These are phyloP conservation scores for Tangara arthus DNA, from an alignment of 2,797 vertebrate species.

Conservation along the genomic window DNA sequence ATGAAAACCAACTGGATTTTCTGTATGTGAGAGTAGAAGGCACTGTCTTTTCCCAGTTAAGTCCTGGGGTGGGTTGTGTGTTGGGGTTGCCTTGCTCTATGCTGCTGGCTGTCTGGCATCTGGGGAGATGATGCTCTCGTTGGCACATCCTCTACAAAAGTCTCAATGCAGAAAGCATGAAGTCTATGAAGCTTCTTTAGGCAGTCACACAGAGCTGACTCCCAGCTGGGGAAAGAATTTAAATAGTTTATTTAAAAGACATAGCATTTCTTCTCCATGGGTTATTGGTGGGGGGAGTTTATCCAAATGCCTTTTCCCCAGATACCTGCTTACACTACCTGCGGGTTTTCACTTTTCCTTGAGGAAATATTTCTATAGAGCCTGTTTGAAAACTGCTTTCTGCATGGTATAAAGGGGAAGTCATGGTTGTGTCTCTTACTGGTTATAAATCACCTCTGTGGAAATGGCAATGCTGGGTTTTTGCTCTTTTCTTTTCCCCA, in stretches of 20 bases:
- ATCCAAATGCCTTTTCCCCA: background rate
- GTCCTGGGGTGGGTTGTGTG: background rate
- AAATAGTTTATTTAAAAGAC: background rate
- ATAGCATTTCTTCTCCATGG: background rate
- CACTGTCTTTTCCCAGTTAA: background rate
- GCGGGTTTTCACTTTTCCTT: background rate
- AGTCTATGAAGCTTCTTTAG: background rate
- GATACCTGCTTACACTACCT: background rate
- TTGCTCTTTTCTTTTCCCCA: constrained; percentile 48
- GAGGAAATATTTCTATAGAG: background rate
- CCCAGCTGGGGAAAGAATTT: background rate
- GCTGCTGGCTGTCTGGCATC: background rate
- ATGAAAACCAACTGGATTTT: background rate
- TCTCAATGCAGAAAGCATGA: background rate
- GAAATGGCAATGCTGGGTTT: background rate
- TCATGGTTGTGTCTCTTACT: background rate
- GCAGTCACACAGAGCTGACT: background rate
- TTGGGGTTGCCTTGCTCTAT: background rate
- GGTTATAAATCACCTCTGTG: background rate
- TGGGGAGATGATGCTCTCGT: background rate
- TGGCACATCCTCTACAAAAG: background rate
- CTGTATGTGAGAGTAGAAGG: background rate
- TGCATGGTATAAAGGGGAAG: background rate
- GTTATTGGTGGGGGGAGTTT: accelerated
- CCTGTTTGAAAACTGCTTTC: background rate